phyloP scores from a whole-genome alignment of 2,113 vertebrate genomes.

The Haemorhous mexicanus region DNA sequence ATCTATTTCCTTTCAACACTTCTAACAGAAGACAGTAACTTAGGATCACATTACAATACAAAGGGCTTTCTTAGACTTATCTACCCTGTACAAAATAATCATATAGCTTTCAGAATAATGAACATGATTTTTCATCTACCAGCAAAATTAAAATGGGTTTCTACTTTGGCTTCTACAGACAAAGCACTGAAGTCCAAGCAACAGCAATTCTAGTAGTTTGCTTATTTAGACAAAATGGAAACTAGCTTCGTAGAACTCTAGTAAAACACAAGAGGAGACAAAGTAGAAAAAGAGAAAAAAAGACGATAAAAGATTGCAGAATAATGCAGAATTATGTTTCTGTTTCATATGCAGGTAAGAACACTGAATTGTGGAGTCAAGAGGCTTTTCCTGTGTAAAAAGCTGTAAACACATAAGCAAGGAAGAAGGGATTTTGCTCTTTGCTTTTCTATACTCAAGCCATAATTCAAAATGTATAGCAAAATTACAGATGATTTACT shows the following conservation, averaged over 20 bases:
- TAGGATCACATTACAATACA: not conserved
- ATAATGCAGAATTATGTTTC: not conserved
- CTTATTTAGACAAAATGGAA: not conserved
- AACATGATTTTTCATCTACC: not conserved
- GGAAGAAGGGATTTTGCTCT: not conserved
- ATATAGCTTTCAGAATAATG: not conserved
- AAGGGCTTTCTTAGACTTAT: constrained; percentile 38
- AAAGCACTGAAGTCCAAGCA: not conserved
- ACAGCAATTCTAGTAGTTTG: not conserved
- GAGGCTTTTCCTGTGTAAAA: not conserved
- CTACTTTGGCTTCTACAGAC: not conserved
- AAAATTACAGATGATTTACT: not conserved
- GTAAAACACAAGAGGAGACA: not conserved
- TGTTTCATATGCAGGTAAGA: not conserved
- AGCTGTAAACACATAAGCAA: not conserved
- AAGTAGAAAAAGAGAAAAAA: not conserved
- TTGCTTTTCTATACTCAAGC: not conserved
- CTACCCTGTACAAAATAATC: not conserved
- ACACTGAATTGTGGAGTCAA: not conserved
- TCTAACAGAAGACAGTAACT: not conserved
- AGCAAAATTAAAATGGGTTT: not conserved
- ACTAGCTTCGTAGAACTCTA: not conserved
- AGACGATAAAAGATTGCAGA: not conserved
- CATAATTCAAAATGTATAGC: not conserved
- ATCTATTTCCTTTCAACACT: not conserved